Base-by-base conservation (phyloP, 2,113 vertebrate species). In the Meriones unguiculatus region DNA sequence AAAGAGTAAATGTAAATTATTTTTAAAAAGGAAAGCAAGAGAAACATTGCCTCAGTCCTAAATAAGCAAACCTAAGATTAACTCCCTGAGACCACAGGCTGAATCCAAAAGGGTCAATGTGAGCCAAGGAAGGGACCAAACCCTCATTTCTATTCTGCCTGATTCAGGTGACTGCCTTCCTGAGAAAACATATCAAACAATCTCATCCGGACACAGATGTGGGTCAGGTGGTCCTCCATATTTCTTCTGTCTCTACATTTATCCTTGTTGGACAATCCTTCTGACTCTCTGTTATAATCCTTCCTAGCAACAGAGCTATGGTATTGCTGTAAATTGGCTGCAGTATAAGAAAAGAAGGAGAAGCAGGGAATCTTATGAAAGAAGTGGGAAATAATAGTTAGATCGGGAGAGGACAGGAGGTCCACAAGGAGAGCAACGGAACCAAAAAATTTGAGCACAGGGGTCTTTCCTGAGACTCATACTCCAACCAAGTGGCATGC, bases 271-370 rank as follows among this genome's bases (percentile, higher is more conserved):
- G 72, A 81, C 35, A 90, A 92, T 20, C 67, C 59, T 76, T 20
- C 85, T 0, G 69, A 84, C 76, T 80, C 73, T 84, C 65, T 89
- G 50, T 35, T 96, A 59, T 87, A 17, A 38, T 28, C 2, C 57
- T 81, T 93, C 81, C 95, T 95, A 94, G 85, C 91, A 95, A 80
- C 96, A 95, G 95, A 97, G 77, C 89, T 95, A 85, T 90, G 93
- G 70, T 70, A 69, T 95, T 76, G 7, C 2, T 15, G 90, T 80
- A 88, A 96, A 93, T 65, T 46, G 92, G 64, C 54, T 85, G 1
- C 84, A n/a, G 54, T 80, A 52, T 85, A 77, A 15, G 25, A 77
- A 97, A n/a, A 14, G 2, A 46, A 46, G 2, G 5, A 46, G 46
- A 46, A 46, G 46, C 46, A 46, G 46, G 46, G 46, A 46, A 46